Conservation (phyloP, 1,140 invertebrate genomes). For the Scylla paramamosain region DNA sequence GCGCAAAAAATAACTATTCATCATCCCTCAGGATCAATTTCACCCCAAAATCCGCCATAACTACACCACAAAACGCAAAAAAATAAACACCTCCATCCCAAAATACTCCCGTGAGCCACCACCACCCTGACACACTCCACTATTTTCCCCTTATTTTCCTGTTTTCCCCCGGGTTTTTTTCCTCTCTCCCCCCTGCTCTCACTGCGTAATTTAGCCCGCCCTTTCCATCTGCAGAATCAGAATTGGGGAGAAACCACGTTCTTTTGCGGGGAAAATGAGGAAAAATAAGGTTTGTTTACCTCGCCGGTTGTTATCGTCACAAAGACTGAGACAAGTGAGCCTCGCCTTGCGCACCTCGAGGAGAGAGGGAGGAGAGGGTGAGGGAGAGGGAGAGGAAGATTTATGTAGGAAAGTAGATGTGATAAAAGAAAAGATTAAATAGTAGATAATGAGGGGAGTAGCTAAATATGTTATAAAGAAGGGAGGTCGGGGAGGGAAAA, state of each 20-base stretch:
- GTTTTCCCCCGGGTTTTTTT: not conserved
- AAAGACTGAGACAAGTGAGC: no score
- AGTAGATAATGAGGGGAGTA: no score
- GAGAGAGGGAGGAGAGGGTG: not conserved
- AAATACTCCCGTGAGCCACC: not conserved
- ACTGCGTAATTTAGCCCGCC: not conserved
- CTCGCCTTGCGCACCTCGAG: not conserved
- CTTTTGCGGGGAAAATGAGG: not conserved
- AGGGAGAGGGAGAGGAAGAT: not conserved
- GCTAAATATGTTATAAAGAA: no score
- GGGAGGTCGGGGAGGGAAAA: not conserved
- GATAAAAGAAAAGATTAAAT: no score
- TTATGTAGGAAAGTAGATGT: no score
- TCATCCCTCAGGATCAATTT: no score
- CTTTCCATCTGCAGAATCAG: not conserved
- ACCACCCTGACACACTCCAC: not conserved
- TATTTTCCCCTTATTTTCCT: not conserved
- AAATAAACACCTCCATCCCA: not conserved
- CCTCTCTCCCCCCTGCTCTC: not conserved
- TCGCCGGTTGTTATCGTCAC: slow-evolving; percentile 1
- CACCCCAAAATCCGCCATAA: not conserved
- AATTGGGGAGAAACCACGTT: not conserved
- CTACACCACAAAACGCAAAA: not conserved
- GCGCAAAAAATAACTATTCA: no score
- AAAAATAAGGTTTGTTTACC: slow-evolving; percentile 39